Evolutionary conservation across 2,797 vertebrate genomes (phyloP), one percentile per base, ranked within the genome.

Genomic region (Premnoplex brunnescens): DNA sequence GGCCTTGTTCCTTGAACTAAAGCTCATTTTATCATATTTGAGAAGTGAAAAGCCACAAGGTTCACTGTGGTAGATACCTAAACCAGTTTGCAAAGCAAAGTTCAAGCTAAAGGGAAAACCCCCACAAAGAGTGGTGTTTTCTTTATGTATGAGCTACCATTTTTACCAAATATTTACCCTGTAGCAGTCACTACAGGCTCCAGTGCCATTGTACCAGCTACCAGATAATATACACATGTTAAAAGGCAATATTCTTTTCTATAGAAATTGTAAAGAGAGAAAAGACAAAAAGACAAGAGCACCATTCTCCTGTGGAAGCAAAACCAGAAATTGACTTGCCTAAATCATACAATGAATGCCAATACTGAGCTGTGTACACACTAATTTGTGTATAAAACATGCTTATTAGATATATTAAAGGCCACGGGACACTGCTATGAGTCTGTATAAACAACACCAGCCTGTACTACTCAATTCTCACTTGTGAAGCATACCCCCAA

Each of bases 391-490:
- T 66, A 75, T 58, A 90, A 92, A 90, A 67, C 48, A 16, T 85
- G 32, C 48, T 94, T 85, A 91, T 94, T 91, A 87, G 32, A 37
- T 39, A 84, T 66, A 91, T 87, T 93, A 85, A 75, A 58, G 63
- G 48, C 75, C 72, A 60, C 0, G 3, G 84, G 67, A 88, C 54
- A 49, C 58, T 49, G 15, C 39, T 63, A 54, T 79, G 48, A 49
- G 43, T 62, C 62, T 88, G 39, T 58, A 79, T 41, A 82, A 91
- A 91, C 75, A 94, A 52, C 79, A 81, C 22, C 76, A 90, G 36
- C 52, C 43, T 49, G 16, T 62, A 49, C 37, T n/a, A 17, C 51
- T 77, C 78, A 52, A 56, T 73, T 81, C 51, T 77, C 20, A 39
- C 55, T 77, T 51, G 72, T 9, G 85, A 93, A 77, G 13, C 60